Evolutionary conservation across 2,113 vertebrate genomes (phyloP).

Genomic region (Notothenia rossii): DNA sequence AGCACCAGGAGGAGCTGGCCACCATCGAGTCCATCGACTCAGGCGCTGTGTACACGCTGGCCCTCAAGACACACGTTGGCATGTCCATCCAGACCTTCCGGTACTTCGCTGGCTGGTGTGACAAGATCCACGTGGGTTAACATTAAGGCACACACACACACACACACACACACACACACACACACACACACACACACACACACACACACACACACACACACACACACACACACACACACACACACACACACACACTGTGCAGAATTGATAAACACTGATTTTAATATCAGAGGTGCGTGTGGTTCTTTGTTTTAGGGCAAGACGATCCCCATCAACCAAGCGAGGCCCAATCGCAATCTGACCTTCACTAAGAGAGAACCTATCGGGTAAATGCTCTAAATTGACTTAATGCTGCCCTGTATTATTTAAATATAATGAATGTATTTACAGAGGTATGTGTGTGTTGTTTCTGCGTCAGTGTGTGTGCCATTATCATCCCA

Average conservation of each 20-base stretch:
- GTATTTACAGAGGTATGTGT: background rate
- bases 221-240: too few relatives aligned
- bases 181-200: background rate
- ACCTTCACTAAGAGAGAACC: slow-evolving; percentile 87
- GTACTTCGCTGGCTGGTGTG: slow-evolving; percentile 89
- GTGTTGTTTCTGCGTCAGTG: slow-evolving; percentile 70
- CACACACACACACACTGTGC: background rate
- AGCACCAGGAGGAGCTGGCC: slow-evolving; percentile 87
- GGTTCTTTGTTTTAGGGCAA: slow-evolving; percentile 75
- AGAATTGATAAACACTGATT: background rate
- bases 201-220: background rate
- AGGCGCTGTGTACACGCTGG: slow-evolving; percentile 87
- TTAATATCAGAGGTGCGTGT: background rate
- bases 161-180: too few relatives aligned
- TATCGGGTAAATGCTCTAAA: slow-evolving; percentile 75
- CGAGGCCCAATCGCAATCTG: slow-evolving; percentile 87
- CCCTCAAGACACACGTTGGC: slow-evolving; percentile 87
- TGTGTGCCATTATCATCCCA: slow-evolving; percentile 90
- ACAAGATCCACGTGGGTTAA: slow-evolving; percentile 85
- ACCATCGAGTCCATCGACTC: slow-evolving; percentile 88
- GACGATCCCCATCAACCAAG: slow-evolving; percentile 89
- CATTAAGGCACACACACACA: background rate
- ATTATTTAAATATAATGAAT: background rate
- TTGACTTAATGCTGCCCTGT: background rate
- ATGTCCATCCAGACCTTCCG: slow-evolving; percentile 90